phyloP scores from a whole-genome alignment of 2,888 invertebrate genomes.

The Nasonovia ribisnigri region DNA sequence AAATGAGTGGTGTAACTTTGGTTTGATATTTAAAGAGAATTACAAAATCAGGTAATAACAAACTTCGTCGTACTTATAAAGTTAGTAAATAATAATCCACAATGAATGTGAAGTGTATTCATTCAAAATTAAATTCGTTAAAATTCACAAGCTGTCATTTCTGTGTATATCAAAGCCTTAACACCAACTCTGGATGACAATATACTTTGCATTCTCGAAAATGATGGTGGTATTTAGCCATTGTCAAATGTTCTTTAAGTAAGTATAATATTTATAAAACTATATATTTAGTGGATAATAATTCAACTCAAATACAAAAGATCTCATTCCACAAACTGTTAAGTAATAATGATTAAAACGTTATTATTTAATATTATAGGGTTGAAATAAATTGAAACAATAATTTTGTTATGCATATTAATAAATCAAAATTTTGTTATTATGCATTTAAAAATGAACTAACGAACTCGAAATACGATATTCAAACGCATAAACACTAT shows the following conservation, averaged over 20 bases:
- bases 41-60: background rate
- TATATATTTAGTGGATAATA: background rate
- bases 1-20: background rate
- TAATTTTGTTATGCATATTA: background rate
- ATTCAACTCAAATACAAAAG: constrained; percentile 10
- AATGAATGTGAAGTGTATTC: background rate
- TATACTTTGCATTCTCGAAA: background rate
- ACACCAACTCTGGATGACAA: background rate
- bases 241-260: constrained; percentile 10
- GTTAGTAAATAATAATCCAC: background rate
- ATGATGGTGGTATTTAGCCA: background rate
- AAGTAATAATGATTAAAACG: constrained; percentile 19
- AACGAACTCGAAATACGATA: background rate
- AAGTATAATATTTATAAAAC: background rate
- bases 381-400: background rate
- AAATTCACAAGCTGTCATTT: background rate
- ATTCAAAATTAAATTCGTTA: constrained; percentile 15
- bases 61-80: background rate
- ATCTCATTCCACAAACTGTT: background rate
- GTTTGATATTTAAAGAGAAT: constrained; percentile 14
- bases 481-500: background rate
- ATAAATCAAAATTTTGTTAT: background rate
- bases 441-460: background rate
- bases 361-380: background rate
- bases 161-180: background rate